Base-by-base conservation (phyloP, 2,797 vertebrate species). In the Microchirus variegatus region DNA sequence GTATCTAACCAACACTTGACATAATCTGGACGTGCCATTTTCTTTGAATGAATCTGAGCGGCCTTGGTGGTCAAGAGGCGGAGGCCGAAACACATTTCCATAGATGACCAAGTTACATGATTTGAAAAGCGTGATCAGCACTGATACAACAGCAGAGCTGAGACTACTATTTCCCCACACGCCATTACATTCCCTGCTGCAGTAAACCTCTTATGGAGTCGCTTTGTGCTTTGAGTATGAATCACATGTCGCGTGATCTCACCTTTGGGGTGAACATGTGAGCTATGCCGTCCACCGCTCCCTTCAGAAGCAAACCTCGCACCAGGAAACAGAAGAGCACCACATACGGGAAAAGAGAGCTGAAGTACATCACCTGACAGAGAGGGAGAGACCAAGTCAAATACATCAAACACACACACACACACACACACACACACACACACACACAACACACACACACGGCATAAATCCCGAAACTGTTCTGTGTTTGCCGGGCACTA, bases 231-330 rank as follows among this genome's bases (percentile, higher is more conserved):
- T 19, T 35, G 7, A 6, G 15, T 19, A 3, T 22, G 42, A 51
- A 43, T 7, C 4, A 16, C 5, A n/a, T n/a, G 4, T 7, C 16
- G 55, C 47, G 16, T 18, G 1, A 9, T 69, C 87, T 93, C 87
- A 98, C 97, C 95, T 98, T 98, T 8, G 97, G 97, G 0, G 96
- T 99, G 89, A 99, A 96, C 97, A 99, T 98, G 90, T 99, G 97
- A 67, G 95, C 92, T 62, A 99, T 98, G 51, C 97, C 97, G 1
- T 99, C 97, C 16, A 98, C 88, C 0, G 97, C 96, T 14, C 97
- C 97, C 0, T 95, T 95, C 73, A 99, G 91, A 78, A 99, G 70
- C 56, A 99, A 81, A 0, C 96, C 97, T 63, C 96, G 92, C 45
- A 99, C 92, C 90, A 99, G 85, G 90, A 99, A 99, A 83, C 97